These are phyloP conservation scores for Hucho hucho DNA, from an alignment of 2,113 vertebrate species.

Conservation along the genomic window DNA sequence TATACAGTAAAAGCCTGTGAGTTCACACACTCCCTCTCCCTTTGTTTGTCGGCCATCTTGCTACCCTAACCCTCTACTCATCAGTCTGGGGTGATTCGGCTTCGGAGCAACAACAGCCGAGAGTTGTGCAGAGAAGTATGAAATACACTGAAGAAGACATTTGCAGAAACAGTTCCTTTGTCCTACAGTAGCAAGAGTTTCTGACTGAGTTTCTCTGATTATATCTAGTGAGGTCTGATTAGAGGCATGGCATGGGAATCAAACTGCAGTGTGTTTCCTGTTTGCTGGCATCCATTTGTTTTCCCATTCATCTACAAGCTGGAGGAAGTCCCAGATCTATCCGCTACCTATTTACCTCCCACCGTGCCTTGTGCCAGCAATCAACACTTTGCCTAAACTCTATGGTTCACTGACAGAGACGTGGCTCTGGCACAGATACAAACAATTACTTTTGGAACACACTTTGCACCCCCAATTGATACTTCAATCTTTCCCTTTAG, in stretches of 20 bases:
- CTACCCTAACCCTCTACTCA: conserved; percentile 11
- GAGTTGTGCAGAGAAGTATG: background rate
- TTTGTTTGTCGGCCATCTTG: conserved; percentile 29
- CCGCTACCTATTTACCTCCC: background rate
- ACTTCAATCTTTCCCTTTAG: background rate
- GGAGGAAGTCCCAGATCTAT: conserved; percentile 13
- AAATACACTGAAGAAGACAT: background rate
- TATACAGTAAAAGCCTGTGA: conserved; percentile 9
- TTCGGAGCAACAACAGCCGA: background rate
- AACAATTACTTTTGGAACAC: background rate
- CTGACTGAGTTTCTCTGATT: too few relatives aligned
- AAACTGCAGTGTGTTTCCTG: background rate
- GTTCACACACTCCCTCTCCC: conserved; percentile 12
- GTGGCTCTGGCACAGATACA: background rate
- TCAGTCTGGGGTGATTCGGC: background rate
- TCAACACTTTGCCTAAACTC: background rate
- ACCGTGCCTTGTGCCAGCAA: background rate
- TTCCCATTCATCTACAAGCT: conserved; percentile 14
- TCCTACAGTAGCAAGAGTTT: too few relatives aligned
- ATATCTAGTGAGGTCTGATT: background rate
- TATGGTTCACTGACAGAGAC: background rate
- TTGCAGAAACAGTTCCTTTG: too few relatives aligned
- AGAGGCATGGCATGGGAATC: background rate
- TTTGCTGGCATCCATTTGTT: conserved; percentile 13
- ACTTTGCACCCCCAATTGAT: background rate